Base-by-base conservation (phyloP, 1,140 invertebrate species). In the Drosophila santomea region DNA sequence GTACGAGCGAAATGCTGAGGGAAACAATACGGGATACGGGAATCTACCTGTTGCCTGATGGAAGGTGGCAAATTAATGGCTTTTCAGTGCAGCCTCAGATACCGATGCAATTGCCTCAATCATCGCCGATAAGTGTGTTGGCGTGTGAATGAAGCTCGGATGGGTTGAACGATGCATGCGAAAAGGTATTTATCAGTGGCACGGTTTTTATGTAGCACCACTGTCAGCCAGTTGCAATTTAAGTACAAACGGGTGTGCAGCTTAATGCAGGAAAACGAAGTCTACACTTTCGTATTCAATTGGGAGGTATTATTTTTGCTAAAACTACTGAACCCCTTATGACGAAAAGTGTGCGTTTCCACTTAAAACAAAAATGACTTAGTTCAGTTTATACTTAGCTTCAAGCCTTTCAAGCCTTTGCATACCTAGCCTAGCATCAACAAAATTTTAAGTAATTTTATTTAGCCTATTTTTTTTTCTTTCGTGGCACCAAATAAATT, bases 11-110 rank as follows among this genome's bases (percentile, higher is more conserved):
- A 69, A 12, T 50, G 38, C 38, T 14, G 7, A 2, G 8, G 47
- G 4, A 14, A 47, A 15, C 17, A 28, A 32, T 36, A 48, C 20
- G 20, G 20, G 20, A 20, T 25, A 48, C 23, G 23, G 8, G 6
- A n/a, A 39, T 25, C 63, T 14, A 71, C 67, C 66, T 71, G 67
- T 71, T 71, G 67, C 50, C 36, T 17, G 5, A 14, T 55, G 50
- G 11, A 44, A 35, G 60, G 43, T 71, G 36, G 51, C 67, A 36
- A 71, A 35, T 71, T 71, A 71, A 71, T 71, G 64, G 67, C 64
- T 15, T 71, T 71, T 58, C 45, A 45, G 58, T 71, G 64, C 64
- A 71, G 51, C 28, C 63, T 47, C 48, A 45, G 41, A 51, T 56
- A 50, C 35, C 41, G 51, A 14, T 32, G 44, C 44, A 71, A 50